Evolutionary conservation across 2,113 vertebrate species (phyloP).

Genomic region (Ceyx margarethae): DNA sequence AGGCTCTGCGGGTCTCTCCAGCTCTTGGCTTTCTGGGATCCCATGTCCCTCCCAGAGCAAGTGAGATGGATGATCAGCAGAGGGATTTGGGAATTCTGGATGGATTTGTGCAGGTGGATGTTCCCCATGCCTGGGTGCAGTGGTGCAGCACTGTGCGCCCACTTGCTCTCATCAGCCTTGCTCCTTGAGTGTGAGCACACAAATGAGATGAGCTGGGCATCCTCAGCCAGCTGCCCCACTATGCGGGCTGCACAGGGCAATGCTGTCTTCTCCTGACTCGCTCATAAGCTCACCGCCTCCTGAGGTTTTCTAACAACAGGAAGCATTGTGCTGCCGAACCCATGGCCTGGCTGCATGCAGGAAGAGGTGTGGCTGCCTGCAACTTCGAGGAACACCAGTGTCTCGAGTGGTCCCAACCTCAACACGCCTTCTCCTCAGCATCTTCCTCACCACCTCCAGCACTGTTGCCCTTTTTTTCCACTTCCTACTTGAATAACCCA

Average conservation of each 20-base stretch:
- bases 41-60: neutral
- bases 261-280: neutral
- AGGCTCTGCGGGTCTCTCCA: neutral
- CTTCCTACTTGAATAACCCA: neutral
- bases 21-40: rapidly evolving
- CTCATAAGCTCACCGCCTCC: neutral
- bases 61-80: neutral
- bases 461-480: neutral
- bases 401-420: neutral
- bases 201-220: neutral
- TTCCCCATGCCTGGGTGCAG: rapidly evolving
- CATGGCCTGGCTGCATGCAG: neutral
- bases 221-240: rapidly evolving
- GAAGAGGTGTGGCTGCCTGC: conserved; percentile 39
- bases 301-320: conserved; percentile 51
- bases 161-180: neutral
- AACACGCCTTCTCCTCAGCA: rapidly evolving
- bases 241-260: rapidly evolving
- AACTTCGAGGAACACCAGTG: conserved; percentile 23
- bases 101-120: neutral
- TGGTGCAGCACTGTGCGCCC: neutral
- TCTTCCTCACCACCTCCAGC: neutral
- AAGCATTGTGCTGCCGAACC: neutral
- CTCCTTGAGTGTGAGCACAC: neutral
- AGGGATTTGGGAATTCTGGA: neutral